Conservation (phyloP, 92 coral and sea anemone species). For the Umimayanthus kanabou region DNA sequence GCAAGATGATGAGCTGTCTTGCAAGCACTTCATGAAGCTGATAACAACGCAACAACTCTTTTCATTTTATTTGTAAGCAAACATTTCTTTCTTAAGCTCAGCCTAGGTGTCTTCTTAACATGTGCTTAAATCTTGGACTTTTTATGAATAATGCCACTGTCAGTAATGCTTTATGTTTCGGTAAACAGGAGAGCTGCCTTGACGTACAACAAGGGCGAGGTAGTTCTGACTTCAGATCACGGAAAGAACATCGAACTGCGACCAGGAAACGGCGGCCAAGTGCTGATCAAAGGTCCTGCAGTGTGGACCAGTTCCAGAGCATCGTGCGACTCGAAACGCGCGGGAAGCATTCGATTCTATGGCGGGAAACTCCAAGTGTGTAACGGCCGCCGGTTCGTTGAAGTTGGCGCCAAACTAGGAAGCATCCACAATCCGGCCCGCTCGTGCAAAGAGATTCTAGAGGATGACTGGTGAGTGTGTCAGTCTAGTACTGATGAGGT, state of each 20-base stretch:
- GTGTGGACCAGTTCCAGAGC: constrained; percentile 2
- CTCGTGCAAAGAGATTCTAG: constrained; percentile 54
- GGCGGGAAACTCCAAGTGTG: constrained; percentile 48
- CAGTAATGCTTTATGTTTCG: too few relatives aligned
- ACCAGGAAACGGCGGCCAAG: constrained; percentile 56
- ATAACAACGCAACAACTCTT: too few relatives aligned
- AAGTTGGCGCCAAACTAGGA: constrained; percentile 52
- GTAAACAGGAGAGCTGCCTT: constrained; percentile 49
- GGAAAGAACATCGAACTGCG: constrained; percentile 51
- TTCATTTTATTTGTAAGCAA: too few relatives aligned
- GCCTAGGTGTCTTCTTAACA: too few relatives aligned
- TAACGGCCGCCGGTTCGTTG: constrained; percentile 45
- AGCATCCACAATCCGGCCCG: constrained; percentile 48
- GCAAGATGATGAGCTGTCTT: too few relatives aligned
- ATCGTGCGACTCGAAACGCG: constrained; percentile 30
- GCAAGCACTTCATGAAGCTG: too few relatives aligned
- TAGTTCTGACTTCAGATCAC: constrained; percentile 41
- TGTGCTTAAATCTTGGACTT: too few relatives aligned
- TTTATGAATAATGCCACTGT: too few relatives aligned
- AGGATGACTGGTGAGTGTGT: constrained; percentile 53
- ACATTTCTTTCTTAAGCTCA: too few relatives aligned
- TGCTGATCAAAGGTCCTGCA: constrained; percentile 45
- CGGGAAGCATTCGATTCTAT: constrained; percentile 36
- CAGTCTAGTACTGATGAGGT: too few relatives aligned
- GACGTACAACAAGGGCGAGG: constrained; percentile 48